Evolutionary conservation across 2,113 vertebrate species (phyloP), one percentile per base, ranked within the genome.

Genomic region (Equus quagga): DNA sequence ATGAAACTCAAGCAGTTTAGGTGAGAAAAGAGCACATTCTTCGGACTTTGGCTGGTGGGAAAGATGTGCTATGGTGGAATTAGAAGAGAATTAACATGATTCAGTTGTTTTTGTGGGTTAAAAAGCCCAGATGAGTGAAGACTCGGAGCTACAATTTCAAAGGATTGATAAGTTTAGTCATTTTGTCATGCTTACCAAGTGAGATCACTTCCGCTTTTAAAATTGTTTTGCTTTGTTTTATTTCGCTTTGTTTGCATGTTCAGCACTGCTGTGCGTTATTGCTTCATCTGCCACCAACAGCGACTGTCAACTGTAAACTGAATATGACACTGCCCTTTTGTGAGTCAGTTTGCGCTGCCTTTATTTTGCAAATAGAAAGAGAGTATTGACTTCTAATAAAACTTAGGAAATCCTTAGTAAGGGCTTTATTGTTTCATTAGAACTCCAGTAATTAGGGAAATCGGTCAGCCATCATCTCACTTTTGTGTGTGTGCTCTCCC

Each of bases 301-400:
- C 4, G 21, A 44, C 49, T 8, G 36, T 80, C 54, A 82, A 19
- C 26, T 36, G 46, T 73, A 49, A 94, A 33, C 79, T 24, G 36
- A 95, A 13, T 21, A 33, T 21, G 56, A 51, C 69, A 67, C 24
- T 85, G 41, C 3, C 33, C 60, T 69, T 92, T 82, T 88, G 92
- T 92, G 96, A 73, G 19, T 72, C 33, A 9, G 12, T 82, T 72
- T 90, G 46, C 69, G 24, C 54, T 84, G 78, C 58, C 17, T 46
- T 87, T 92, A 60, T 31, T 70, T 95, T 97, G 69, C 54, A 82
- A 78, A 73, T 67, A 75, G 69, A 92, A 76, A 54, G 70, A 69
- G 46, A 76, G 36, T 96, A 90, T 64, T 96, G 94, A 95, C 87
- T 98, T 98, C 89, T 92, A 88, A 88, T 95, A 82, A 94, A 94